Evolutionary conservation across 2,113 vertebrate genomes (phyloP), one percentile per base, ranked within the genome.

Genomic region (Pitta sordida): DNA sequence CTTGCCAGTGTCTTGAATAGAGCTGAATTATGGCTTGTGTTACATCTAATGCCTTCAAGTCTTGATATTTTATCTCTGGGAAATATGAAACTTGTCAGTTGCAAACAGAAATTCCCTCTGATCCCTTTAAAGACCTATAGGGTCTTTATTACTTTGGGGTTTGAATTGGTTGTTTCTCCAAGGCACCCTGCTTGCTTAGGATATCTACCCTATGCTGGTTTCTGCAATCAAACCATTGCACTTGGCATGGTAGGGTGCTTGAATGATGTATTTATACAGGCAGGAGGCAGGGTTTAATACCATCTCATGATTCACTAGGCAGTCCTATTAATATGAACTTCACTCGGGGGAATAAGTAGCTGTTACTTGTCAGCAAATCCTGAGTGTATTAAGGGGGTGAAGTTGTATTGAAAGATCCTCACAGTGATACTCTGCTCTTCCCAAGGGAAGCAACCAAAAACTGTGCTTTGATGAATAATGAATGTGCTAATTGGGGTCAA

Each of bases 351-450:
- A 86, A 93, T 88, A 84, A 85, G 55, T 73, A 91, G 95, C 89
- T 96, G 84, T 89, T 94, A 62, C 82, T 95, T 92, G 90, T 94
- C 89, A 92, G 91, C 68, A 94, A 87, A 92, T 89, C 75, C 73
- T 9, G 2, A 80, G 89, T 83, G 90, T 95, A 80, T 94, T 83
- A 83, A 91, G 68, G 34, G 56, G 37, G 68, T 94, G 87, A 96
- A 93, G 81, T 65, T 91, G 86, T 85, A 83, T 19, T 87, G 87
- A 67, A 80, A 94, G 95, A 92, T 91, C 67, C 59, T 89, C 48
- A 48, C 68, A 76, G 67, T 92, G 89, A 83, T 94, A 85, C 65
- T 90, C 70, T 29, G 46, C 67, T 62, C 10, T 74, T 91, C 94
- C 85, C 84, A 87, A 63, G 82, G 70, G 91, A 94, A 92, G 51